Conservation (phyloP, 2,113 vertebrate genomes). For the Hipposideros armiger region DNA sequence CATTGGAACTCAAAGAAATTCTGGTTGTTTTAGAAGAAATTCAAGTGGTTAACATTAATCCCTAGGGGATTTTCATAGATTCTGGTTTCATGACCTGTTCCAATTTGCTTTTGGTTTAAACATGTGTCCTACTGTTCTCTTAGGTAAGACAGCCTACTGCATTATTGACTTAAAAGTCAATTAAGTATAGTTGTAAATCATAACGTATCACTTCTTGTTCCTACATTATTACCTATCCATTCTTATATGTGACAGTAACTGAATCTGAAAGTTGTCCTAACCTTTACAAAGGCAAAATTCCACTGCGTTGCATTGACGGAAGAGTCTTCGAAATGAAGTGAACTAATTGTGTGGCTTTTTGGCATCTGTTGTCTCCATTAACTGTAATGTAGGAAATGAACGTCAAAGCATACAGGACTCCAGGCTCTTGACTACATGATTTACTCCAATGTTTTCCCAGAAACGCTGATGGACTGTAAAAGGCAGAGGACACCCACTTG, state of each 20-base stretch:
- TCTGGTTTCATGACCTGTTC: conserved; percentile 36
- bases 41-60: neutral
- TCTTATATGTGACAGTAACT: conserved; percentile 46
- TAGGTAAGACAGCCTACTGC: neutral
- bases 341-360: conserved; percentile 12
- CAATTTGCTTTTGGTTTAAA: conserved; percentile 33
- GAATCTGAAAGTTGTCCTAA: conserved; percentile 37
- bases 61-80: conserved; percentile 38
- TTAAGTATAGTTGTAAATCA: conserved; percentile 28
- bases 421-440: conserved; percentile 54
- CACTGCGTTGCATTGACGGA: neutral
- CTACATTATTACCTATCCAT: conserved; percentile 24
- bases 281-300: conserved; percentile 26
- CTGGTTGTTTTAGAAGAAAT: conserved; percentile 41
- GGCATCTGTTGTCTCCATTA: conserved; percentile 48
- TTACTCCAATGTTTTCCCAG: conserved; percentile 65
- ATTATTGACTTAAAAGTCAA: conserved; percentile 41
- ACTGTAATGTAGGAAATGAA: conserved; percentile 54
- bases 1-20: conserved; percentile 2
- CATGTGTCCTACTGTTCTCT: conserved; percentile 21
- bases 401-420: neutral
- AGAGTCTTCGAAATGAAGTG: conserved; percentile 26
- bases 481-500: conserved; percentile 41
- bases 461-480: conserved; percentile 59
- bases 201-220: neutral